These are phyloP conservation scores for Neodiprion virginianus DNA, from an alignment of 1,140 invertebrate genomes.

Conservation along the genomic window DNA sequence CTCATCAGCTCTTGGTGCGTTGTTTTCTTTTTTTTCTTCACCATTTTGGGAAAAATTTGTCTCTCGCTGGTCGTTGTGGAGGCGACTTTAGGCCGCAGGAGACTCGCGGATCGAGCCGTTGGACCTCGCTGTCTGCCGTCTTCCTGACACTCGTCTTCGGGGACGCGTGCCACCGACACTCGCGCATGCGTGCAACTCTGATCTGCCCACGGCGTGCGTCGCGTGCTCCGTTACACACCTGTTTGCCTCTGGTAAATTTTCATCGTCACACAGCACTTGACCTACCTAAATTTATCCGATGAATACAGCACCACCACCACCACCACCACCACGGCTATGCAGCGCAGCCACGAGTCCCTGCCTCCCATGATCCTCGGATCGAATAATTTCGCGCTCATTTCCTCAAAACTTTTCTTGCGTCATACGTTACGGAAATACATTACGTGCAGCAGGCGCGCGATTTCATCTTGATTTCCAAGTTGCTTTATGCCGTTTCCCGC, in stretches of 20 bases:
- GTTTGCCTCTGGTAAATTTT: slow-evolving; percentile 5
- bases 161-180: neutral
- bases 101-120: neutral
- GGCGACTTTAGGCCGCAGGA: neutral
- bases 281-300: slow-evolving; percentile 7
- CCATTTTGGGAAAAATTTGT: too few relatives aligned
- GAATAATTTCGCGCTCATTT: too few relatives aligned
- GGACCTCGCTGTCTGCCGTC: slow-evolving; percentile 4
- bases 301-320: neutral
- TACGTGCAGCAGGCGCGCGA: too few relatives aligned
- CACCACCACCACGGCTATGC: too few relatives aligned
- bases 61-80: neutral
- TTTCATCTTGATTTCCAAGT: too few relatives aligned
- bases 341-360: too few relatives aligned
- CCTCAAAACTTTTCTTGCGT: too few relatives aligned
- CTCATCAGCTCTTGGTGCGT: too few relatives aligned
- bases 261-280: slow-evolving; percentile 4
- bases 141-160: slow-evolving; percentile 4
- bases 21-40: too few relatives aligned
- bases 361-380: too few relatives aligned
- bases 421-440: too few relatives aligned
- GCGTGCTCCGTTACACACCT: neutral
- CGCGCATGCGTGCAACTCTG: neutral
- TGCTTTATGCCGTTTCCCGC: too few relatives aligned
- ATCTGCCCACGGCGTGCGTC: neutral